Evolutionary conservation across 1,140 invertebrate genomes (phyloP), one percentile per base, ranked within the genome.

Genomic region (Rhyacophila brunnea): DNA sequence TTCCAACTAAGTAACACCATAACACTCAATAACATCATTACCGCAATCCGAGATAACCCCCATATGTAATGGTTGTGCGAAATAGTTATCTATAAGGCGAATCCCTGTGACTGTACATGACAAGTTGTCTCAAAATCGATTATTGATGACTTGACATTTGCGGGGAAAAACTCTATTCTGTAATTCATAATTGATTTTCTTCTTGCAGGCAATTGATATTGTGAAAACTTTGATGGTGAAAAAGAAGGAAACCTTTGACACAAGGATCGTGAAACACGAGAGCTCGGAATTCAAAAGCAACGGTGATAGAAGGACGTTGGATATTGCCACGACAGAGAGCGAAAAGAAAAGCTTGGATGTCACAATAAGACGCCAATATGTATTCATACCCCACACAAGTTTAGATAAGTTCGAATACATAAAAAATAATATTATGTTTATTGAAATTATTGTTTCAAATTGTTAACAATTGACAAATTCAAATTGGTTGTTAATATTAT

Each of bases 341-440:
- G 54, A 57, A n/a, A 40, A 7, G 19, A 47, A 42, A n/a, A 14
- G 7, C 17, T 11, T 48, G 45, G 53, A 56, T n/a, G 35, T 34
- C n/a, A 48, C 6, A 17, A 42, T 57, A 48, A 85, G 82, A 51
- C 79, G 83, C 52, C 80, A 87, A 63, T 87, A 87, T 66, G 85
- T 89, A 71, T 88, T 89, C 68, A 87, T 90, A 63, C 87, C 87
- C 0, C 87, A 89, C 68, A 80, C 81, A 6, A 83, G 79, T 19
- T 67, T 90, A 6, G 80, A 81, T 46, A 85, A 85, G 67, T 75
- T 83, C 28, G 85, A 84, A 48, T 87, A 85, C 64, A 71, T 87
- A 0, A 83, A 83, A 56, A 81, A 87, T 54, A 80, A 89, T 66
- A 77, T 79, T 1, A 72, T 88, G 50, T 88, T 85, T 68, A 65